Conservation (phyloP, 2,113 vertebrate genomes). For the Nematolebias whitei region DNA sequence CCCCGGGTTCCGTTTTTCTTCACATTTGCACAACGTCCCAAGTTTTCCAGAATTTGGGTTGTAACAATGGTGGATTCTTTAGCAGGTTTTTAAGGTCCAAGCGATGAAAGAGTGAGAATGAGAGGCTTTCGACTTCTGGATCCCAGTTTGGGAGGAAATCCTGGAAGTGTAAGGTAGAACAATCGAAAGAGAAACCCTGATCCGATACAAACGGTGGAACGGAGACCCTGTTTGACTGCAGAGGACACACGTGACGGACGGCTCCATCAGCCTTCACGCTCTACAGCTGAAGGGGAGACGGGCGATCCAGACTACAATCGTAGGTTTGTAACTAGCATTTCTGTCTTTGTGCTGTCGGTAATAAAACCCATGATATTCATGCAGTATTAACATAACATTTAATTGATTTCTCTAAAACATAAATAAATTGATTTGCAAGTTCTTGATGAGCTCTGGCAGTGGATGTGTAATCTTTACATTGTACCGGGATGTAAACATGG, state of each 20-base stretch:
- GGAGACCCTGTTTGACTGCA: constrained; percentile 80
- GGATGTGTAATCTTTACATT: constrained; percentile 71
- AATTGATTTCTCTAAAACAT: constrained; percentile 53
- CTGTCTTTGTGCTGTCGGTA: constrained; percentile 72
- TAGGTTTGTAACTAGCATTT: constrained; percentile 38
- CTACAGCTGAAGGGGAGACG: constrained; percentile 48
- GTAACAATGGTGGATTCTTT: constrained; percentile 54
- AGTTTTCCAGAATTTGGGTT: background rate
- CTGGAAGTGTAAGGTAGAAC: constrained; percentile 49
- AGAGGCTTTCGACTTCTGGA: constrained; percentile 40
- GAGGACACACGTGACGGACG: constrained; percentile 69
- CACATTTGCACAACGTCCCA: no score
- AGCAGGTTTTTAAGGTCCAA: constrained; percentile 70
- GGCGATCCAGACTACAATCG: constrained; percentile 61
- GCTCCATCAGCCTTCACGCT: constrained; percentile 53
- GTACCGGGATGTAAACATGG: constrained; percentile 79
- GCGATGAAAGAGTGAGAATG: constrained; percentile 60
- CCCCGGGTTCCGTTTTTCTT: no score
- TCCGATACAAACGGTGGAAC: constrained; percentile 40
- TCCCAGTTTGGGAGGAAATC: constrained; percentile 38
- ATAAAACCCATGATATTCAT: constrained; percentile 76
- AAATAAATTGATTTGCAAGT: constrained; percentile 69
- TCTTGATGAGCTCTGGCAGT: constrained; percentile 66
- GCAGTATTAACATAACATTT: constrained; percentile 76
- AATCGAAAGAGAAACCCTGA: constrained; percentile 62